Conservation (phyloP, 2,113 vertebrate species). For the Cisticola juncidis region DNA sequence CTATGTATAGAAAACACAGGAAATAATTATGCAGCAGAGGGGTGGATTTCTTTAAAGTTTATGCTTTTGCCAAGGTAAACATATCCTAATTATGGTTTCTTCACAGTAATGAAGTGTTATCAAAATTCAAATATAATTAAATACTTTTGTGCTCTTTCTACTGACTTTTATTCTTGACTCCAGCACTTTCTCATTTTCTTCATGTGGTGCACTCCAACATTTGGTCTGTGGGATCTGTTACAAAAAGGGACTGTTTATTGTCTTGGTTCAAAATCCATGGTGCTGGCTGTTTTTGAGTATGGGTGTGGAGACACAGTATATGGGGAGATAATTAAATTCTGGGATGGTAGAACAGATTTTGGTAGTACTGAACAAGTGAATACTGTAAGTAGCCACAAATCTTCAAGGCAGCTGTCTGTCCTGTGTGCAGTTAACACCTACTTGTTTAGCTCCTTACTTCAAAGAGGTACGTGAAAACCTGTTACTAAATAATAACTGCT, state of each 20-base stretch:
- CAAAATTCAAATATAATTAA: slow-evolving; percentile 18
- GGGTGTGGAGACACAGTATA: background rate
- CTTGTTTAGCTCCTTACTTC: background rate
- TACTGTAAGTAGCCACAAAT: background rate
- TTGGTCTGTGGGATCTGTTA: background rate
- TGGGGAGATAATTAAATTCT: background rate
- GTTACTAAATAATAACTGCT: background rate
- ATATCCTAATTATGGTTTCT: background rate
- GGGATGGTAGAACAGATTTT: background rate
- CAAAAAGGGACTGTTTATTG: background rate
- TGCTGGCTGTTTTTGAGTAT: background rate
- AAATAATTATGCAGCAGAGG: background rate
- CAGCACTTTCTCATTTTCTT: background rate
- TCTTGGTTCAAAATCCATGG: background rate
- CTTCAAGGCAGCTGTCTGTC: background rate
- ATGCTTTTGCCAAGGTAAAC: background rate
- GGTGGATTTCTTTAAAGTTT: background rate
- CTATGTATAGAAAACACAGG: background rate
- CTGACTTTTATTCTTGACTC: background rate
- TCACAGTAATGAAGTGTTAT: background rate
- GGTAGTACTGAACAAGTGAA: background rate
- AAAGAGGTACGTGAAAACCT: background rate
- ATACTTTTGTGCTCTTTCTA: background rate
- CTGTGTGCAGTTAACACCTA: background rate
- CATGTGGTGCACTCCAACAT: background rate